phyloP scores from a whole-genome alignment of 2,797 vertebrate species.

The Garrulus glandarius region DNA sequence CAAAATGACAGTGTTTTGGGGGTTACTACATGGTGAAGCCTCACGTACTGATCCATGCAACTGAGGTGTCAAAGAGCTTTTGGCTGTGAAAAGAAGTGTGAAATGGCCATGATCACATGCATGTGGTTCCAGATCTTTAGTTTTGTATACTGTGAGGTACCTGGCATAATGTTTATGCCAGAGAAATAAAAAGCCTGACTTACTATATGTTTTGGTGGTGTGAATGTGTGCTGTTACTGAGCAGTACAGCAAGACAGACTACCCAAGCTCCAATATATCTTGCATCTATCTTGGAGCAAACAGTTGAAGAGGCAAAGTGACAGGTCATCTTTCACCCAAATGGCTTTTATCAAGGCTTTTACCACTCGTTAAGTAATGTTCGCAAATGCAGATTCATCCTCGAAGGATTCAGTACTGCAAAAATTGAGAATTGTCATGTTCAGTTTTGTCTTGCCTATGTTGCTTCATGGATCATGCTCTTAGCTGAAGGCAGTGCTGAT shows the following conservation, averaged over 20 bases:
- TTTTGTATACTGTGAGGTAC: not conserved
- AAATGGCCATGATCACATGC: accelerated
- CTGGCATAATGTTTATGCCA: not conserved
- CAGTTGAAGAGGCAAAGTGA: not conserved
- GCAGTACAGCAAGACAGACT: not conserved
- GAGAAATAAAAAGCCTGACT: not conserved
- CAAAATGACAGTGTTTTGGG: not conserved
- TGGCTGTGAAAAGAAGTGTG: not conserved
- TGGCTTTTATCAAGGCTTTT: not conserved
- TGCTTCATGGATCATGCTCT: not conserved
- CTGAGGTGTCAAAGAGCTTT: not conserved
- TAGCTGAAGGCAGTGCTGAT: not conserved
- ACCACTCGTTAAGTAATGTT: not conserved
- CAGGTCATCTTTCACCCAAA: not conserved
- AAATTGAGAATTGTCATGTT: not conserved
- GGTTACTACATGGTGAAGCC: too few species aligned
- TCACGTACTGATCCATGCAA: not conserved
- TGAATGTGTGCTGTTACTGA: not conserved
- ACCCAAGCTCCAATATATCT: not conserved
- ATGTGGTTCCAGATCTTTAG: not conserved
- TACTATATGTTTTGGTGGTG: not conserved
- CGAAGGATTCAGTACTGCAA: not conserved
- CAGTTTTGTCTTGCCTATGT: not conserved
- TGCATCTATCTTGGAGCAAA: not conserved
- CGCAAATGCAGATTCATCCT: not conserved